These are phyloP conservation scores for Lasiommata megera DNA, from an alignment of 2,888 invertebrate genomes.

Conservation along the genomic window DNA sequence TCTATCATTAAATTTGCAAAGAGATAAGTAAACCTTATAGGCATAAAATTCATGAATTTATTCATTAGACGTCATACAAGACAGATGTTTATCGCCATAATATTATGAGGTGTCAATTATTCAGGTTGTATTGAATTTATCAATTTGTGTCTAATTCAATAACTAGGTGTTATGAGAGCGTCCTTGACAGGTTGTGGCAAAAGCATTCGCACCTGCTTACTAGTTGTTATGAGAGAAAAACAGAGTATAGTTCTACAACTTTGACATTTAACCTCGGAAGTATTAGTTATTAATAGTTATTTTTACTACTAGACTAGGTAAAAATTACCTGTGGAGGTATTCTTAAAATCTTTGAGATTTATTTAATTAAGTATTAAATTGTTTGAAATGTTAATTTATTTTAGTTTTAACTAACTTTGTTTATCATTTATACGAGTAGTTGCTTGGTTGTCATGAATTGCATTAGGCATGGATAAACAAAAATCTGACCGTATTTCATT, in stretches of 20 bases:
- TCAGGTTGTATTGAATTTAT: constrained; percentile 9
- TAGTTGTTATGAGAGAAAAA: neutral
- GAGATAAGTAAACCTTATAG: constrained; percentile 7
- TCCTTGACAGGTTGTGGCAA: constrained; percentile 3
- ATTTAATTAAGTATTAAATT: no score
- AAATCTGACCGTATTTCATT: neutral
- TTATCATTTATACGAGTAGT: no score
- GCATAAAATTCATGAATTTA: constrained; percentile 14
- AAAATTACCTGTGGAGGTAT: no score
- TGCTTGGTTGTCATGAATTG: no score
- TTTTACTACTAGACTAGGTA: no score
- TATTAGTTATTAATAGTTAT: no score
- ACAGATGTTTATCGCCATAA: constrained; percentile 9
- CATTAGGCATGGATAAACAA: no score
- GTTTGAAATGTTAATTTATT: no score
- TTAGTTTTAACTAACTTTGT: no score
- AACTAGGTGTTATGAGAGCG: neutral
- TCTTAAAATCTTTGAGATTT: no score
- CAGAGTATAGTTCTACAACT: no score
- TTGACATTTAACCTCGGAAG: no score
- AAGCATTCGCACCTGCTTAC: neutral
- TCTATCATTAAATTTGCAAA: constrained; percentile 13
- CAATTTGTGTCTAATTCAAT: constrained; percentile 1
- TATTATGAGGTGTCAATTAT: constrained; percentile 13
- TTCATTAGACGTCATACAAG: constrained; percentile 15